phyloP scores from a whole-genome alignment of 1,140 invertebrate genomes.

The Drosophila insularis region DNA sequence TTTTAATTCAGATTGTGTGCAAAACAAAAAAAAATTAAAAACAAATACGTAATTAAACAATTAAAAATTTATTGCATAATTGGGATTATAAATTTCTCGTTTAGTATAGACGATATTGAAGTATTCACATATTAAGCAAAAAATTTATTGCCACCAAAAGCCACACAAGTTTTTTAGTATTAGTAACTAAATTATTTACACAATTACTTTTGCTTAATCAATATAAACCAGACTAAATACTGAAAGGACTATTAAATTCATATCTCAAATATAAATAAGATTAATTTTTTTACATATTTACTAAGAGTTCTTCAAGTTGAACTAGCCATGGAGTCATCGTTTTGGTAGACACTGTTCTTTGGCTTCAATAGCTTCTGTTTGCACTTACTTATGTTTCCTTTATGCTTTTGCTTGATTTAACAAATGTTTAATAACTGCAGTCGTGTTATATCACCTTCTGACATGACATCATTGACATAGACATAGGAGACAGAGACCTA shows the following conservation, averaged over 20 bases:
- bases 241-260: too few species aligned
- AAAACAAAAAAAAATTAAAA: not conserved
- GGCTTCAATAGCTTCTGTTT: not conserved
- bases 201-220: too few species aligned
- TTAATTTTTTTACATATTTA: too few species aligned
- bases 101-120: not conserved
- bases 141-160: too few species aligned
- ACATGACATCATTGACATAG: constrained; percentile 65
- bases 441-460: constrained; percentile 77
- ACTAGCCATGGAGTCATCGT: too few species aligned
- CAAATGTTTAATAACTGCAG: constrained; percentile 68
- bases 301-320: too few species aligned
- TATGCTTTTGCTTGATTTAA: not conserved
- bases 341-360: not conserved
- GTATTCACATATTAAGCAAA: not conserved
- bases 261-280: too few species aligned
- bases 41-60: not conserved
- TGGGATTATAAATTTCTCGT: not conserved
- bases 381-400: not conserved
- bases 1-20: not conserved
- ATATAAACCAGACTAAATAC: too few species aligned
- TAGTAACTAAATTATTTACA: too few species aligned
- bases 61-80: constrained; percentile 2
- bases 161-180: too few species aligned
- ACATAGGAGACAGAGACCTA: constrained; percentile 11